Percentiles rank a stretch among this genome's conserved stretches.
Evolutionary conservation across 2,888 invertebrate species (phyloP).

Genomic region (Microctonus brassicae): DNA sequence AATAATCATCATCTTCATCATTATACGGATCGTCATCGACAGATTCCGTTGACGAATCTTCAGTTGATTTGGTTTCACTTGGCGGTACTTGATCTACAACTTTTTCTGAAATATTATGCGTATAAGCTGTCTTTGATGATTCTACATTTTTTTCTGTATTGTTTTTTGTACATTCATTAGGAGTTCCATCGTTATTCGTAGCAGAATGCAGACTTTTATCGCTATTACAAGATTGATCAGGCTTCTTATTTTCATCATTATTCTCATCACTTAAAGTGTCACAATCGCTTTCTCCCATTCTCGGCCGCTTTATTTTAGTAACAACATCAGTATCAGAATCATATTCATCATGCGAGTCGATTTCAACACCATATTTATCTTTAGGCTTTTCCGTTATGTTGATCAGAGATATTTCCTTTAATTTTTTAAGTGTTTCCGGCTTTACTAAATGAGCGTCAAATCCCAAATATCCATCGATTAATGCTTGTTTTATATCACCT

Average conservation of each 20-base stretch:
- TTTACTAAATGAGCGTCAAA: slow-evolving; percentile 88
- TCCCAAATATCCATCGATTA: slow-evolving; percentile 88
- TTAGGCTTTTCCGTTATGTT: slow-evolving; percentile 67
- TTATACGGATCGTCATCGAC: no score
- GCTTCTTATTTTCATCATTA: background rate
- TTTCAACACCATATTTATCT: slow-evolving; percentile 54
- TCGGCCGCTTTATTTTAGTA: slow-evolving; percentile 85
- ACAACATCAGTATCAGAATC: no score
- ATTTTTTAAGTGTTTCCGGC: slow-evolving; percentile 79
- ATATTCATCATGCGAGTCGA: slow-evolving; percentile 73
- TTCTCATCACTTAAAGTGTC: slow-evolving; percentile 76
- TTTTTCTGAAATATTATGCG: slow-evolving; percentile 64
- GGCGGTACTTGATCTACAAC: slow-evolving; percentile 55
- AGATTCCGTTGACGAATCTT: slow-evolving; percentile 56
- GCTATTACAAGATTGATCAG: slow-evolving; percentile 55
- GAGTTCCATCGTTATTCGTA: slow-evolving; percentile 60
- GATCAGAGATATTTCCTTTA: slow-evolving; percentile 80
- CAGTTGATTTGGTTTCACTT: slow-evolving; percentile 63
- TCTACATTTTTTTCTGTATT: slow-evolving; percentile 41
- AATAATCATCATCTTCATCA: no score
- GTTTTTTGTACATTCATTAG: slow-evolving; percentile 35
- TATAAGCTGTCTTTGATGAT: slow-evolving; percentile 48
- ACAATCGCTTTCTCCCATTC: slow-evolving; percentile 87
- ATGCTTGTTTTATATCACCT: slow-evolving; percentile 80
- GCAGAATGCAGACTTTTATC: slow-evolving; percentile 64